phyloP scores from a whole-genome alignment of 2,888 invertebrate species.

The Drosophila yooni region DNA sequence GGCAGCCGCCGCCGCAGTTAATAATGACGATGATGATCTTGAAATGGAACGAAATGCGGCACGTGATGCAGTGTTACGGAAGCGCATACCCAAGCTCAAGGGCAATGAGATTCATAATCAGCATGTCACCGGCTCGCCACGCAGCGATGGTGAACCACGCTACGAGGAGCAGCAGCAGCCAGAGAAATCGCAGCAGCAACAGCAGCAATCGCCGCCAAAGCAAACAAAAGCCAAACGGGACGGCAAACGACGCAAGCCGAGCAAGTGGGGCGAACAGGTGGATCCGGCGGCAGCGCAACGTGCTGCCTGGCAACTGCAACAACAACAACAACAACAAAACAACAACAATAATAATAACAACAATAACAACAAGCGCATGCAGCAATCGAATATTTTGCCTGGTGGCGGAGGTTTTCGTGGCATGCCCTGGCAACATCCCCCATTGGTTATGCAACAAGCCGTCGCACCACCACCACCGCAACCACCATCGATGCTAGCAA shows the following conservation, averaged over 20 bases:
- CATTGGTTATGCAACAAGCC: slow-evolving; percentile 59
- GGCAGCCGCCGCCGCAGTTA: slow-evolving; percentile 77
- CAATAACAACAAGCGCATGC: slow-evolving; percentile 46
- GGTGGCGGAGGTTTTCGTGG: slow-evolving; percentile 54
- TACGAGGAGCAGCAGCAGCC: slow-evolving; percentile 61
- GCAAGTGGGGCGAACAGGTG: slow-evolving; percentile 82
- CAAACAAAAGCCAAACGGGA: slow-evolving; percentile 56
- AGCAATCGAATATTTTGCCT: slow-evolving; percentile 14
- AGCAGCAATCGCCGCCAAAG: slow-evolving; percentile 14
- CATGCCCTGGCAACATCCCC: slow-evolving; percentile 78
- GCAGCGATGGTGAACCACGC: slow-evolving; percentile 65
- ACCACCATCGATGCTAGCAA: slow-evolving; percentile 56
- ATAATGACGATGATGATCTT: slow-evolving; percentile 49
- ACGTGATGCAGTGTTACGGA: slow-evolving; percentile 84
- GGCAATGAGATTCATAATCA: slow-evolving; percentile 61
- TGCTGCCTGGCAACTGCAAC: slow-evolving; percentile 64
- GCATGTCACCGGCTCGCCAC: slow-evolving; percentile 53
- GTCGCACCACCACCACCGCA: slow-evolving; percentile 61
- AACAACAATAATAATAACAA: slow-evolving; percentile 48
- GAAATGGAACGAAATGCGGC: slow-evolving; percentile 83
- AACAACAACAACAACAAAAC: slow-evolving; percentile 35
- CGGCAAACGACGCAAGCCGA: slow-evolving; percentile 79
- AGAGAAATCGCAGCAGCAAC: slow-evolving; percentile 19
- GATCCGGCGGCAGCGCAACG: slow-evolving; percentile 65
- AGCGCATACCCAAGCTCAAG: slow-evolving; percentile 85